Evolutionary conservation across 2,888 invertebrate genomes (phyloP), one percentile per base, ranked within the genome.

Genomic region (Epirrhoe tristata): DNA sequence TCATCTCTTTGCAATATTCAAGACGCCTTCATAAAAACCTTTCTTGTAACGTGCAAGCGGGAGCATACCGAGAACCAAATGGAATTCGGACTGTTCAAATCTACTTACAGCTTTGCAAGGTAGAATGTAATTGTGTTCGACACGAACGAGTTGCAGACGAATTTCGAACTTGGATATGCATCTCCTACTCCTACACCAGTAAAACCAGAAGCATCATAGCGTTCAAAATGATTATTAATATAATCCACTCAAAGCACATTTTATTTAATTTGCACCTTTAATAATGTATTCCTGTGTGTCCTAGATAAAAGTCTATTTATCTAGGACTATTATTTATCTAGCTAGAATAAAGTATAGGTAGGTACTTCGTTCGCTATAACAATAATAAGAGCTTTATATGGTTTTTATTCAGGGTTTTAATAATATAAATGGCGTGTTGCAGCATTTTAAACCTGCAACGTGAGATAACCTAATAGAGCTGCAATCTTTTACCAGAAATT

Each of bases 1-100:
- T 75, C 73, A 79, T 81, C 70, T 74, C 66, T 66, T 58, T 79
- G 68, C 74, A 81, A 77, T 77, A 81, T 81, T 81, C 77, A 81
- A 58, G 63, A 55, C 50, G 64, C 69, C 52, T 71, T 68, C 68
- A 74, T 77, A 75, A 78, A 75, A 76, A 74, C 72, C 67, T 75
- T 70, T 57, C 61, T 56, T 57, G 75, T 75, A 75, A 76, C 77
- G 76, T 74, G 71, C 73, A 65, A 58, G 63, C 36, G 16, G 43
- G 31, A 67, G 55, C 55, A 73, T 69, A 79, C 72, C 50, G 58
- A 68, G 72, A 43, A 5, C 54, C 14, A 32, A 58, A 63, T 58
- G 57, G 36, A 64, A 63, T 56, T 50, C 12, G 50, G 24, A 51
- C 16, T 6, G 31, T 51, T 50, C 24, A 48, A 55, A 24, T 56